Conservation (phyloP, 2,113 vertebrate genomes). For the Etheostoma spectabile region DNA sequence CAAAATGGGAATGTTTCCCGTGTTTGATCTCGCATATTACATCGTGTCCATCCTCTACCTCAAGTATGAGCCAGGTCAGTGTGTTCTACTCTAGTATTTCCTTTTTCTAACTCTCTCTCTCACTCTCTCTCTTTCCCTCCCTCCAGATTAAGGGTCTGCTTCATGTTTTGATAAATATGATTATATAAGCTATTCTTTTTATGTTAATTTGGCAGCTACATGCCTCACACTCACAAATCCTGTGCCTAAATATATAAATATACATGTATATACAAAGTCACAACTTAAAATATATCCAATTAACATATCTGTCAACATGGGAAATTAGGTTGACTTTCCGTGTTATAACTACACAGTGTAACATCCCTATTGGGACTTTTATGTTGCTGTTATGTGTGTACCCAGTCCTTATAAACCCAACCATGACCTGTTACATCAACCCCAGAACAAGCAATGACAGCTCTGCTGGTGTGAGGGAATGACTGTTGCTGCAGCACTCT, state of each 20-base stretch:
- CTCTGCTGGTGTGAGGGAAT: slow-evolving; percentile 19
- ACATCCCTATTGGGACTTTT: slow-evolving; percentile 44
- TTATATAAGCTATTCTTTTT: neutral
- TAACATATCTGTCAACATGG: neutral
- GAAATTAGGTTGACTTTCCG: neutral
- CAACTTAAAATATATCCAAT: neutral
- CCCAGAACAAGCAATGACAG: slow-evolving; percentile 23
- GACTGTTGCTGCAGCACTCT: slow-evolving; percentile 48
- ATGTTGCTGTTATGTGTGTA: slow-evolving; percentile 29
- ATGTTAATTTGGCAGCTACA: neutral
- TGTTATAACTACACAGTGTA: neutral
- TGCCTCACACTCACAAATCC: neutral
- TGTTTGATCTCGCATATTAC: slow-evolving; percentile 97
- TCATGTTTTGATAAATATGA: neutral
- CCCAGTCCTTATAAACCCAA: slow-evolving; percentile 70
- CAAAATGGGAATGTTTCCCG: slow-evolving; percentile 93
- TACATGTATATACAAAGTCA: neutral
- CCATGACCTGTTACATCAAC: slow-evolving; percentile 74
- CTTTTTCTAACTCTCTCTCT: neutral
- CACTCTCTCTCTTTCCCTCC: too few species aligned
- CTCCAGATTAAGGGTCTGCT: neutral
- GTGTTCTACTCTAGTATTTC: slow-evolving; percentile 13
- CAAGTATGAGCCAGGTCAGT: slow-evolving; percentile 96
- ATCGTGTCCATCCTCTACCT: slow-evolving; percentile 97
- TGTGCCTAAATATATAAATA: neutral